These are phyloP conservation scores for Pedicia rivosa DNA, from an alignment of 2,888 invertebrate genomes.

Conservation along the genomic window DNA sequence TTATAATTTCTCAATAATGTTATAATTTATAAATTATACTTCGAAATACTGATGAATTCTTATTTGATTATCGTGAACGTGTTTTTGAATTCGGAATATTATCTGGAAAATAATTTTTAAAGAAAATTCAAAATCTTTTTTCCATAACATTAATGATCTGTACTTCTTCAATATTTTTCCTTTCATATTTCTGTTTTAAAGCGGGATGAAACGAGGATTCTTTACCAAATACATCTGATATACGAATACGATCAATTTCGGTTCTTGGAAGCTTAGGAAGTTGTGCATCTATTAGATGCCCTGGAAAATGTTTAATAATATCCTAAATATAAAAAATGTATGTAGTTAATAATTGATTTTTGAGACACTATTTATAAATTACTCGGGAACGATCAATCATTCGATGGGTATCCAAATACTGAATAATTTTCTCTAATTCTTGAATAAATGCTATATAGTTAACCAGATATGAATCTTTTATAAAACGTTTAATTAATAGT, in stretches of 20 bases:
- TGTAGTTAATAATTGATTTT: neutral
- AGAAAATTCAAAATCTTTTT: neutral
- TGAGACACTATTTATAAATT: constrained; percentile 29
- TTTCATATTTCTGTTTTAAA: constrained; percentile 31
- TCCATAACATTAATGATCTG: neutral
- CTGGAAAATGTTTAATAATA: constrained; percentile 40
- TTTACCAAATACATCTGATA: constrained; percentile 34
- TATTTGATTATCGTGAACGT: constrained; percentile 44
- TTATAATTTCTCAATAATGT: neutral
- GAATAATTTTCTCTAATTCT: constrained; percentile 47
- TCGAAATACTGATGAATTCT: constrained; percentile 53
- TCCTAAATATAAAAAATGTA: constrained; percentile 25
- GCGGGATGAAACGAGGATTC: constrained; percentile 43
- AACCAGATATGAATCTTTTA: constrained; percentile 58
- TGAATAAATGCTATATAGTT: constrained; percentile 63
- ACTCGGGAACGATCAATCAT: constrained; percentile 33
- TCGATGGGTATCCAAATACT: constrained; percentile 37
- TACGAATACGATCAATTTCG: constrained; percentile 39
- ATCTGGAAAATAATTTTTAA: neutral
- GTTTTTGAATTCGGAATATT: constrained; percentile 49
- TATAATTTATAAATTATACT: constrained; percentile 24
- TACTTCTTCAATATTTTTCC: constrained; percentile 36
- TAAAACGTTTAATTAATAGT: constrained; percentile 54
- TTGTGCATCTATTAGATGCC: constrained; percentile 47
- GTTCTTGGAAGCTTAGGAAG: constrained; percentile 51